Base-by-base conservation (phyloP, 2,113 vertebrate species). In the Chauna torquata region DNA sequence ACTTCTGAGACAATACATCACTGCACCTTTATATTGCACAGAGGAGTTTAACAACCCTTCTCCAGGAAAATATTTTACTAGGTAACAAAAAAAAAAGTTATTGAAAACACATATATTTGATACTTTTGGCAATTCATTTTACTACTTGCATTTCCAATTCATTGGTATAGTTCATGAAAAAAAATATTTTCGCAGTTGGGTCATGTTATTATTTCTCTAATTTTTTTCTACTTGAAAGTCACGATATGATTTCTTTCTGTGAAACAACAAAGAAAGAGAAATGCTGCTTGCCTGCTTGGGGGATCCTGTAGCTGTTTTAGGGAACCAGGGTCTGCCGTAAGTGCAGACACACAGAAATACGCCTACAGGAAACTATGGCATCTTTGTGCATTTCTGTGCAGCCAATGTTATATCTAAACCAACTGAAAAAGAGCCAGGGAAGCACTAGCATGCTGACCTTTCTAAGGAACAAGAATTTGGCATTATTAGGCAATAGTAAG, bases 1-100 rank as follows among this genome's bases (percentile, higher is more conserved):
- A 45, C 94, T 96, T 90, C 92, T 95, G 92, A 97, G 95, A 97
- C 92, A 96, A 96, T 96, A 91, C 95, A 92, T 94, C 92, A 94
- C 95, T 40, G 52, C 72, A 88, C 86, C 92, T 94, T 95, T 96
- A 94, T 91, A 94, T 89, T 94, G 86, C 70, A 92, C 79, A 34
- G 14, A 92, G 76, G 83, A 61, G 62, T 93, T 85, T 92, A 90
- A 91, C 85, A 93, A 65, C 90, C 88, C 94, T 94, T 96, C 93
- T 93, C 88, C 83, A 94, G 96, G 94, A 93, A 97, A 95, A 82
- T 82, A 93, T 96, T 96, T 98, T 95, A 96, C 92, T 61, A 79
- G 76, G 50, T 78, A 96, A 95, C 79, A 92, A 94, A 91, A 97
- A 94, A 88, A 95, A 83, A 40, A 55, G 86, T 97, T 97, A 97